Conservation (phyloP, 2,113 vertebrate species). For the Gymnogyps californianus region DNA sequence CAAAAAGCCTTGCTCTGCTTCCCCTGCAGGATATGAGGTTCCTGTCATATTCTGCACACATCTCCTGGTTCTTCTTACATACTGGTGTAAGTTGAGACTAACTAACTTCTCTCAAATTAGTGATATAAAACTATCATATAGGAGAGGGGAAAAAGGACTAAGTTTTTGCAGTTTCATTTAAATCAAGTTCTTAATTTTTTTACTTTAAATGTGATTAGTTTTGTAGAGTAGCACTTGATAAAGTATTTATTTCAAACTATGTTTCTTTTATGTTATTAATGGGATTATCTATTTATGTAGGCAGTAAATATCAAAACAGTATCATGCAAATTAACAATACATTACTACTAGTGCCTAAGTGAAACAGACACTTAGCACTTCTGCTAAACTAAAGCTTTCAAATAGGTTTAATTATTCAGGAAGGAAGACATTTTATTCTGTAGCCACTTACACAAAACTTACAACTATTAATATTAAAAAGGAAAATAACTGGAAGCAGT, state of each 20-base stretch:
- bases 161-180: background rate
- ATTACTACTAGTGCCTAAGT: background rate
- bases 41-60: background rate
- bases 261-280: background rate
- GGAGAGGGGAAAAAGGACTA: background rate
- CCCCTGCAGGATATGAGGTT: background rate
- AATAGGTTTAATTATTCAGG: background rate
- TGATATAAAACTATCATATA: background rate
- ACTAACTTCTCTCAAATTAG: background rate
- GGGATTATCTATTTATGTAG: background rate
- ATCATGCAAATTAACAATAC: background rate
- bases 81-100: background rate
- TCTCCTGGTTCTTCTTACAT: background rate
- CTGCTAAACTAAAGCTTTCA: background rate
- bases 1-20: background rate
- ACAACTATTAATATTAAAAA: background rate
- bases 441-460: background rate
- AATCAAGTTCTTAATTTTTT: background rate
- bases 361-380: background rate
- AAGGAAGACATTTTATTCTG: background rate
- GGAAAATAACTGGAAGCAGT: background rate
- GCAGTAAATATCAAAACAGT: background rate
- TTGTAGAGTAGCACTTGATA: background rate
- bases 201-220: background rate
- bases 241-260: background rate